Base-by-base conservation (phyloP, 2,797 vertebrate species). In the Stomatorhinus walkeri region DNA sequence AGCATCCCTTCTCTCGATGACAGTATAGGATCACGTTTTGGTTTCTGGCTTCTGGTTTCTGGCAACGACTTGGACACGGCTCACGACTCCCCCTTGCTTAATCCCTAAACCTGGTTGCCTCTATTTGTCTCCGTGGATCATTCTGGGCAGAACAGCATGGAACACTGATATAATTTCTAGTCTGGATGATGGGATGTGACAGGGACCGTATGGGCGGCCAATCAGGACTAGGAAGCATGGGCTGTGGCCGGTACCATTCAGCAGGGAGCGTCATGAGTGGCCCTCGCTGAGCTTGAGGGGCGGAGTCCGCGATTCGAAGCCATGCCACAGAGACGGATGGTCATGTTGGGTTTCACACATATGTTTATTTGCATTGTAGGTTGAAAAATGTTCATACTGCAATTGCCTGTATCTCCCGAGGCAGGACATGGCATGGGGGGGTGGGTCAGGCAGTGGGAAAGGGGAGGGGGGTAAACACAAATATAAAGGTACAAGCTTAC, bases 371-470 rank as follows among this genome's bases (percentile, higher is more conserved):
- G 94, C 94, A 95, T 95, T 93, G 94, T 94, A 93, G 91, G 91
- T 93, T 94, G 94, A 92, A 91, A 93, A 92, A 92, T 28, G 90
- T 92, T 93, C 94, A 93, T 93, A 93, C 92, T 91, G 90, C 93
- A 93, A 94, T 93, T 94, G 93, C 92, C 94, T 95, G 94, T 94
- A 92, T 94, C 96, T 96, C 95, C 95, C 95, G 94, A 95, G 95
- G 93, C 94, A 94, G 94, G 94, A 93, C 93, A 93, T 85, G 93
- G 40, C n/a, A 52, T 16, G 49, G 83, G 51, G 46, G 6, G 49
- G 10, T 24, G 22, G 91, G 91, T 88, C 92, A 93, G 83, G 90
- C 89, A 91, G 91, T 90, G 89, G 90, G 52, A 4, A 54, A 4
- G 85, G 89, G 85, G 61, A 91, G 54, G 52, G 19, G 5, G 54